Evolutionary conservation across 2,888 invertebrate genomes (phyloP), one percentile per base, ranked within the genome.

Genomic region (Heliconius aoede): DNA sequence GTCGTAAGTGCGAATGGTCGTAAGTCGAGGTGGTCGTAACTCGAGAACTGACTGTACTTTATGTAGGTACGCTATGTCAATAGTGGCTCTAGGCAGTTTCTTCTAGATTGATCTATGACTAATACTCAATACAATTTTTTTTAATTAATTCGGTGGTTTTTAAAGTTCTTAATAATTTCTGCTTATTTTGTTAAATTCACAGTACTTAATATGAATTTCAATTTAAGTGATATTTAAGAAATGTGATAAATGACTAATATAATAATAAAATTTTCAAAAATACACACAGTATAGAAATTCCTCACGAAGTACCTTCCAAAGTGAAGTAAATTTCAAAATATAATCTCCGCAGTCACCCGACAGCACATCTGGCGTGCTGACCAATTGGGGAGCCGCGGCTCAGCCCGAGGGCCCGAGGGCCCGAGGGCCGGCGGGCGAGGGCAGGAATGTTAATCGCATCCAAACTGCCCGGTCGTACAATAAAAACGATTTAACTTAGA

Each of bases 381-480:
- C 51, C 69, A 64, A 72, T 72, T 78, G 72, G 74, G 76, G 58
- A 73, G 73, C 71, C 32, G 18, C 40, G 60, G 73, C 46, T 69
- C 68, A 36, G 86, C 86, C 85, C 82, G 84, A 86, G 88, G 88
- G 88, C 86, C 85, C 82, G 84, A 86, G 88, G 88, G 88, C 86
- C 85, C 82, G 84, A 86, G 88, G 88, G 88, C 85, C 86, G 88
- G 88, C 86, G 87, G 91, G 92, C 93, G 90, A 91, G 92, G 92
- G 89, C 84, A 88, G 90, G 94, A 94, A 94, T 94, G 90, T 94
- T 94, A 94, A 94, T 94, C 94, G 94, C 88, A 90, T 89, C 92
- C 89, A 90, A 89, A 85, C 86, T 84, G 88, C 86, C 86, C 86
- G 85, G 83, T 84, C 85, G 86, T 83, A 84, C 89, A 81, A 82